phyloP scores from a whole-genome alignment of 2,797 vertebrate genomes.

The Sternotherus odoratus region DNA sequence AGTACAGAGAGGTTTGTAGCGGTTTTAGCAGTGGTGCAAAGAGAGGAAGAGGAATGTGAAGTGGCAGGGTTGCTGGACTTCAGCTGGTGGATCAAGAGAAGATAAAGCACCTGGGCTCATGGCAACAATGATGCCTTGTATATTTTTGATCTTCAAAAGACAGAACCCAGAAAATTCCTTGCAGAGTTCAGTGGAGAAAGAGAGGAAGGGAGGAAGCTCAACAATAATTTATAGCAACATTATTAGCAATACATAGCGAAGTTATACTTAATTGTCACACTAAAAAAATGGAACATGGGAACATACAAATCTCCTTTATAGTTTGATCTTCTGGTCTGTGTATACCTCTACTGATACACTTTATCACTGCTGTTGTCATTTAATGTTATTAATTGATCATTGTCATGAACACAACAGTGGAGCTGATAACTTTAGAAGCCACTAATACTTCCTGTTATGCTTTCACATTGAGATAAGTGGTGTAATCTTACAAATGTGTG shows the following conservation, averaged over 20 bases:
- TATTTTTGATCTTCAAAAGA: not conserved
- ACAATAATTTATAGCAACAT: not conserved
- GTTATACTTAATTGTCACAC: not conserved
- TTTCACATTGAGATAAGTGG: conserved; percentile 77
- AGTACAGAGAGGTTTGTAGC: not conserved
- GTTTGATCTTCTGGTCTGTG: not conserved
- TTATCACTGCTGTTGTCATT: not conserved
- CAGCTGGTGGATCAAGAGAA: not conserved
- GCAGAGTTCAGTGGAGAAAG: conserved; percentile 4
- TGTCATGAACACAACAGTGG: not conserved
- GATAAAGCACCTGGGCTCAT: not conserved
- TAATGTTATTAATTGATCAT: conserved; percentile 37
- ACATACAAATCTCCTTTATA: not conserved
- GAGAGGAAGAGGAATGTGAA: not conserved
- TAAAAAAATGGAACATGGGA: conserved; percentile 31
- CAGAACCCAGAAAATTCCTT: not conserved
- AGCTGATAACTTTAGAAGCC: conserved; percentile 72
- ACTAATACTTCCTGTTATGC: conserved; percentile 83
- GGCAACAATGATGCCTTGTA: not conserved
- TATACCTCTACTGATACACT: not conserved
- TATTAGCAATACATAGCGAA: not conserved
- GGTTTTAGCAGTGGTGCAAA: not conserved
- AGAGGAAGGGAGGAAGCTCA: not conserved
- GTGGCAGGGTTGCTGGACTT: not conserved
- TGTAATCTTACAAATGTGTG: conserved; percentile 78